Conservation (phyloP, 2,888 invertebrate genomes). For the Melieria omissa region DNA sequence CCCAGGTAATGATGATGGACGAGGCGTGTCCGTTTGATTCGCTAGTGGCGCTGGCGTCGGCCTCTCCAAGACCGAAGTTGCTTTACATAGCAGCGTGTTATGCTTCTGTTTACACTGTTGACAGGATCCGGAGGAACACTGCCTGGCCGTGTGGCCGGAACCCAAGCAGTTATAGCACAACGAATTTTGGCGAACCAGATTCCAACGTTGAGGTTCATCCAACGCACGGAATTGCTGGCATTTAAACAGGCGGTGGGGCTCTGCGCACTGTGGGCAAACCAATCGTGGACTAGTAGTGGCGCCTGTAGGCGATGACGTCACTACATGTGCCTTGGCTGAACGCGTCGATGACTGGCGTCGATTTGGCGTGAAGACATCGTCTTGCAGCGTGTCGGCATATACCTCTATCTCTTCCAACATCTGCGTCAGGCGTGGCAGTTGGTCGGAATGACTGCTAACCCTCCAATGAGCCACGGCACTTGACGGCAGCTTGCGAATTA, state of each 20-base stretch:
- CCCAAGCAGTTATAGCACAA: slow-evolving; percentile 7
- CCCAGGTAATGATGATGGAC: background rate
- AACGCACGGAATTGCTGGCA: slow-evolving; percentile 1
- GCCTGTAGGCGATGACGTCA: background rate
- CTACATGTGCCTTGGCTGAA: too few species aligned
- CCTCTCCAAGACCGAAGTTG: background rate
- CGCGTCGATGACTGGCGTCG: too few species aligned
- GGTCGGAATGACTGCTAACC: slow-evolving; percentile 2
- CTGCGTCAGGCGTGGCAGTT: background rate
- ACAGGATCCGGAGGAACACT: too few species aligned
- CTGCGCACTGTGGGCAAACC: background rate
- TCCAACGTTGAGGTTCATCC: background rate
- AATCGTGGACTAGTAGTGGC: background rate
- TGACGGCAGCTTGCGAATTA: background rate
- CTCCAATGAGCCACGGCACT: background rate
- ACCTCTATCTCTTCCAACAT: slow-evolving; percentile 1
- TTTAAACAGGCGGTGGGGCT: slow-evolving; percentile 1
- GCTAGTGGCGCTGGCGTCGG: background rate
- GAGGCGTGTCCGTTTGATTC: background rate
- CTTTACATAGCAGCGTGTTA: slow-evolving; percentile 14
- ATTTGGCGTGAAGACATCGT: too few species aligned
- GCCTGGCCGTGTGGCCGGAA: background rate
- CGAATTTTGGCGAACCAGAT: background rate
- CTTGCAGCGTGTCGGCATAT: background rate
- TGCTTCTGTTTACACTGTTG: slow-evolving; percentile 11